Percentiles rank a stretch among this genome's conserved stretches.
phyloP scores from a whole-genome alignment of 2,888 invertebrate species.

The Parascotia fuliginaria region DNA sequence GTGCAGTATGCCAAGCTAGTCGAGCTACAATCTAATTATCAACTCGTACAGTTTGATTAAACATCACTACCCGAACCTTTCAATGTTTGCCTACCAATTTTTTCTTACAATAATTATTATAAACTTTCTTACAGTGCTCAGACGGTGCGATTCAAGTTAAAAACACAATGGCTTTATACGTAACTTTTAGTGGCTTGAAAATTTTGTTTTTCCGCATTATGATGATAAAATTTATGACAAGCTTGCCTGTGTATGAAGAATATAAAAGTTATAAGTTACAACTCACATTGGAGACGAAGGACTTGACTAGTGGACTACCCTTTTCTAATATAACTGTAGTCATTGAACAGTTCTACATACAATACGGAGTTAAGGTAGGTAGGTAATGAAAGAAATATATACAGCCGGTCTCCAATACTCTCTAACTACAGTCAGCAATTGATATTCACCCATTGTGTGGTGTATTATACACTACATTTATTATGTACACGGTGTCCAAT shows the following conservation, averaged over 20 bases:
- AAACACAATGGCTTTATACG: conserved; percentile 55
- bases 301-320: background rate
- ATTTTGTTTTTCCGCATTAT: conserved; percentile 22
- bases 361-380: background rate
- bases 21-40: conserved; percentile 14
- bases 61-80: conserved; percentile 55
- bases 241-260: background rate
- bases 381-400: conserved; percentile 32
- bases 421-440: conserved; percentile 37
- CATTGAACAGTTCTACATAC: background rate
- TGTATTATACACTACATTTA: conserved; percentile 51
- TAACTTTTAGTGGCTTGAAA: conserved; percentile 45
- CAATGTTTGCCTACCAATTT: conserved; percentile 58
- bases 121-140: conserved; percentile 61
- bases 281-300: too few species aligned
- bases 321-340: background rate
- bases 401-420: conserved; percentile 27
- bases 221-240: background rate
- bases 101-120: conserved; percentile 70
- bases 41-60: conserved; percentile 63
- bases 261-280: too few species aligned
- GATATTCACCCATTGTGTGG: conserved; percentile 48
- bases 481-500: conserved; percentile 57
- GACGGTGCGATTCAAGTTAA: conserved; percentile 49
- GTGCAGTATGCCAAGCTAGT: conserved; percentile 26